Evolutionary conservation across 2,113 vertebrate genomes (phyloP).

Genomic region (Anhinga rufa): DNA sequence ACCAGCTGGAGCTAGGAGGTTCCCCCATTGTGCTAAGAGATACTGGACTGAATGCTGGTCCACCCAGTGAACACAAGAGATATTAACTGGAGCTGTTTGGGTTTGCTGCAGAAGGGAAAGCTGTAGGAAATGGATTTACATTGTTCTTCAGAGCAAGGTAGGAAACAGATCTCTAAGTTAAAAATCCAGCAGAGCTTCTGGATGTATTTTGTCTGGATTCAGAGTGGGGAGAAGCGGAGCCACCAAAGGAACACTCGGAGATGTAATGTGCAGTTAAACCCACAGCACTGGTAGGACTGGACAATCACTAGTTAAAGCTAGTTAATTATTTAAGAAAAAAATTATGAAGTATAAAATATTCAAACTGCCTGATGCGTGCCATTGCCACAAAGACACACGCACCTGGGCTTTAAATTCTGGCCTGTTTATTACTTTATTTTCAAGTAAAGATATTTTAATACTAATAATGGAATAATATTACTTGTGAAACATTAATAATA

Average conservation of each 20-base stretch:
- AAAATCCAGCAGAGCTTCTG: not conserved
- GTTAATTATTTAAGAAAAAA: constrained; percentile 58
- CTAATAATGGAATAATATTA: not conserved
- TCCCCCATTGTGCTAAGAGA: not conserved
- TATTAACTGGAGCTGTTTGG: not conserved
- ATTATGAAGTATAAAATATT: constrained; percentile 60
- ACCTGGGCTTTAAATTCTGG: constrained; percentile 2
- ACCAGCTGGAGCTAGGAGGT: not conserved
- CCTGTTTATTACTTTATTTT: not conserved
- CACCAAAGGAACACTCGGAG: not conserved
- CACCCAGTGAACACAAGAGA: not conserved
- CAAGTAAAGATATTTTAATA: not conserved
- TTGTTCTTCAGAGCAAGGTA: not conserved
- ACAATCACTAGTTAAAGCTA: constrained; percentile 25
- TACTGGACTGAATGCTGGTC: not conserved
- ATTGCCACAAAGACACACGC: not conserved
- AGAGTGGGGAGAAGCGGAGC: not conserved
- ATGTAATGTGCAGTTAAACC: not conserved
- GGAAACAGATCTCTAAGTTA: not conserved
- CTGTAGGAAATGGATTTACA: not conserved
- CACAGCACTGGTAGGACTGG: not conserved
- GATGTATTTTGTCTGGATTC: not conserved
- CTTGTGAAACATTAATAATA: not conserved
- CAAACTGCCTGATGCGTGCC: not conserved
- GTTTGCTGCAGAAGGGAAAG: not conserved